Conservation (phyloP, 30 jellyfish, hydroid and myxozoan species). For the Clytia hemisphaerica region DNA sequence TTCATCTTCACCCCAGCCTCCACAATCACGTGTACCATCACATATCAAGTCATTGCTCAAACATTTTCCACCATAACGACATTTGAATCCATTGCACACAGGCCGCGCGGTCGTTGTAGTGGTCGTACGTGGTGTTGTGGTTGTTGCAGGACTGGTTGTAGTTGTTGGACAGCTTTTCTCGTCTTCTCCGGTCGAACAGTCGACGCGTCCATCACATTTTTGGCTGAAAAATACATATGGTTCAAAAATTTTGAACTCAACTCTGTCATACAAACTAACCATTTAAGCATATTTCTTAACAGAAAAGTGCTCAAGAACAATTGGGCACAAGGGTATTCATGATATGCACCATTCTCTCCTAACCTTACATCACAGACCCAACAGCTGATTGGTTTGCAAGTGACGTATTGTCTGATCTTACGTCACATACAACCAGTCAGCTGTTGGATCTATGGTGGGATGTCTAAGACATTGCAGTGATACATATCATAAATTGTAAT, state of each 20-base stretch:
- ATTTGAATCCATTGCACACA: constrained; percentile 46
- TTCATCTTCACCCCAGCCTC: constrained; percentile 55
- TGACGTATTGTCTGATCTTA: too few species aligned
- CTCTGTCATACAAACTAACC: background rate
- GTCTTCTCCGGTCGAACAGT: constrained; percentile 63
- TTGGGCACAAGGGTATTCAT: too few species aligned
- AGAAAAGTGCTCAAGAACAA: too few species aligned
- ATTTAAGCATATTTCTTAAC: too few species aligned
- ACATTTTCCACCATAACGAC: constrained; percentile 40
- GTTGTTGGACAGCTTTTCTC: constrained; percentile 60
- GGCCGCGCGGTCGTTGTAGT: constrained; percentile 19
- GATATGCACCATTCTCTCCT: too few species aligned
- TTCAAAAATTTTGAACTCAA: background rate
- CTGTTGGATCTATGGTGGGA: too few species aligned
- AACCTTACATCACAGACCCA: too few species aligned
- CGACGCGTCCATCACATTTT: constrained; percentile 76
- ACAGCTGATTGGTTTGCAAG: too few species aligned
- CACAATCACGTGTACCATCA: constrained; percentile 58
- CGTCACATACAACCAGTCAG: too few species aligned
- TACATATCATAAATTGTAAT: too few species aligned
- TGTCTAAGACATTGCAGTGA: too few species aligned
- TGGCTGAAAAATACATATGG: constrained; percentile 8
- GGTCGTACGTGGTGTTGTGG: constrained; percentile 19
- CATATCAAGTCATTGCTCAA: constrained; percentile 31
- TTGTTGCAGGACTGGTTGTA: constrained; percentile 17